Base-by-base conservation (phyloP, 2,113 vertebrate species). In the Elephas maximus region DNA sequence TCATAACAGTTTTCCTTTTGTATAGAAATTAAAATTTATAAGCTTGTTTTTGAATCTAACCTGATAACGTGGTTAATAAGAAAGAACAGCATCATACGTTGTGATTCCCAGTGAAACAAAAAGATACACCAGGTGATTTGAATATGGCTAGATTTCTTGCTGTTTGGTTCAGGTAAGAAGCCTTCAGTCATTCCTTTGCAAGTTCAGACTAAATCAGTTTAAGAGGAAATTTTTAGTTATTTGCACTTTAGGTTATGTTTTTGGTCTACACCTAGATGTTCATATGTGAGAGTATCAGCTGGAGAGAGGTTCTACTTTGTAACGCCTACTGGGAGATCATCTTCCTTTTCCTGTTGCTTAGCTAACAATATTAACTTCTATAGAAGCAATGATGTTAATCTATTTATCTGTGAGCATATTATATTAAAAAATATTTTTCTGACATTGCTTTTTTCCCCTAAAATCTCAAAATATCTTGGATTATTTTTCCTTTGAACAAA, bases 401-500 rank as follows among this genome's bases (percentile, higher is more conserved):
- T 37, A 33, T 80, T 93, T 88, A 69, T 73, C 37, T 92, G 23
- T 74, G 76, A 90, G 20, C 8, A 37, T 53, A 33, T 94, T 44
- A 12, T 87, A 45, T 78, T 92, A 88, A 83, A 73, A 63, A 6
- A 73, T 65, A 26, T 86, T 78, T 91, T 83, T 86, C 17, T 14
- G 63, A 41, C 65, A 28, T 78, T 86, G 30, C 15, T 41, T 67
- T 80, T 83, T 41, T 6, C 12, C 20, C 5, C 37, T 65, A 28
- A 26, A 84, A 1, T 78, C 20, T 67, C 10, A 62, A 74, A 76
- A 69, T 77, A 85, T 20, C 21, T 33, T 89, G 71, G 1, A 23
- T 80, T 91, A 41, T 60, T 95, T 84, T 92, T 89, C 67, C 78
- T 96, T 44, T 80, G 26, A 76, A 62, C 28, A 95, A 65, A 79